A percentile compares a stretch with the other conserved stretches of the same genome.
These are phyloP conservation scores for Typhlichthys subterraneus DNA, from an alignment of 2,797 vertebrate species.

Conservation along the genomic window DNA sequence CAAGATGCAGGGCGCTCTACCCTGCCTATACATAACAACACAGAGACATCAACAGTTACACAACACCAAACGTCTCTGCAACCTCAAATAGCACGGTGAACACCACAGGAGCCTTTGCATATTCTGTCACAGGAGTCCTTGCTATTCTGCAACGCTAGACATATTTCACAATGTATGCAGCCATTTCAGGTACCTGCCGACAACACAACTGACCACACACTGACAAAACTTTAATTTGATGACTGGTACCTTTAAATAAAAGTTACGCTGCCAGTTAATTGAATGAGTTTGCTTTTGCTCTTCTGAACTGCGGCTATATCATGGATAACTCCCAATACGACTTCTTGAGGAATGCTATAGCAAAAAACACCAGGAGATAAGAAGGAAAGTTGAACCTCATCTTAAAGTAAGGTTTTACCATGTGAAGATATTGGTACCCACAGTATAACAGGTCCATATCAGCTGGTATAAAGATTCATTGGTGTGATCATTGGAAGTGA, in stretches of 20 bases:
- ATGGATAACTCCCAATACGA: slow-evolving; percentile 75
- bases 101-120: too few species aligned
- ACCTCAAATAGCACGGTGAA: too few species aligned
- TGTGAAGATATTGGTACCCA: slow-evolving; percentile 38
- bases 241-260: slow-evolving; percentile 3
- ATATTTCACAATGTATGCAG: background rate
- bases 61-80: too few species aligned
- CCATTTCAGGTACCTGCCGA: slow-evolving; percentile 9
- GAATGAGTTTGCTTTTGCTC: slow-evolving; percentile 63
- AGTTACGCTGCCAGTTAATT: slow-evolving; percentile 51
- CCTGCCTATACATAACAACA: too few species aligned
- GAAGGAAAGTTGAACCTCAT: slow-evolving; percentile 65
- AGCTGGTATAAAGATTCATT: slow-evolving; percentile 64
- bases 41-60: too few species aligned
- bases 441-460: slow-evolving; percentile 53
- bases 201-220: slow-evolving; percentile 8
- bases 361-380: slow-evolving; percentile 76
- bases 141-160: too few species aligned
- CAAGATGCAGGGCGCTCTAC: too few species aligned
- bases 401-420: slow-evolving; percentile 49
- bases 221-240: background rate
- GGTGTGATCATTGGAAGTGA: slow-evolving; percentile 52
- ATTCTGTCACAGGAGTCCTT: too few species aligned
- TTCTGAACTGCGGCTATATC: slow-evolving; percentile 76
- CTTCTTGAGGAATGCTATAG: slow-evolving; percentile 64